Base-by-base conservation (phyloP, 2,888 invertebrate species). In the Galeruca laticollis region DNA sequence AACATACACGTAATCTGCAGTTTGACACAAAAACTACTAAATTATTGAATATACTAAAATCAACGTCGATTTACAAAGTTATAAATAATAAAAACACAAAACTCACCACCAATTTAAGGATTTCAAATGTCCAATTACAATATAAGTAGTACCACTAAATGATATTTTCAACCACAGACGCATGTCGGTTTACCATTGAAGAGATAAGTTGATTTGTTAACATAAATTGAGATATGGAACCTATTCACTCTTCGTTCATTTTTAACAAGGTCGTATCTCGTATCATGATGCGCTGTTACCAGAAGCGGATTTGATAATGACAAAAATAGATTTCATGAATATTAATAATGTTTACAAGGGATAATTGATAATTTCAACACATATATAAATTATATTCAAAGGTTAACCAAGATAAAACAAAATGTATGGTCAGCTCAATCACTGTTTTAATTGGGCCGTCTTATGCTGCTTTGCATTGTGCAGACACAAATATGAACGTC, bases 171-270 rank as follows among this genome's bases (percentile, higher is more conserved):
- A 40, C 37, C 15, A 37, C 13, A 60, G n/a, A 20, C 13, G 60
- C 35, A 59, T 18, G 13, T 57, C n/a, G 6, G 21, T 47, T 18
- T 18, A 47, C 18, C 15, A 51, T 13, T 54, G 21, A 21, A 47
- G 31, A 18, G 57, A 37, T 61, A 49, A 49, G 47, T 61, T 61
- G 49, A 49, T 61, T 49, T 61, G 61, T 49, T 61, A 33, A 26
- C 43, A 47, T 15, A 20, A 61, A 40, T 13, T 6, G 18, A 49
- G 49, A 61, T 61, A 49, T 15, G 15, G 49, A n/a, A 47, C 47
- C n/a, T n/a, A 40, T 13, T 40, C 40, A 11, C 40, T n/a, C 18
- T 18, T 3, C 8, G 15, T 47, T 47, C 15, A 15, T 15, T 18
- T 47, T 10, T 18, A 47, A n/a, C 47, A 47, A 47, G 47, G 47